Percentiles rank a stretch among this genome's conserved stretches.
phyloP scores from a whole-genome alignment of 92 coral and sea anemone genomes.

The Actinernus sp. region DNA sequence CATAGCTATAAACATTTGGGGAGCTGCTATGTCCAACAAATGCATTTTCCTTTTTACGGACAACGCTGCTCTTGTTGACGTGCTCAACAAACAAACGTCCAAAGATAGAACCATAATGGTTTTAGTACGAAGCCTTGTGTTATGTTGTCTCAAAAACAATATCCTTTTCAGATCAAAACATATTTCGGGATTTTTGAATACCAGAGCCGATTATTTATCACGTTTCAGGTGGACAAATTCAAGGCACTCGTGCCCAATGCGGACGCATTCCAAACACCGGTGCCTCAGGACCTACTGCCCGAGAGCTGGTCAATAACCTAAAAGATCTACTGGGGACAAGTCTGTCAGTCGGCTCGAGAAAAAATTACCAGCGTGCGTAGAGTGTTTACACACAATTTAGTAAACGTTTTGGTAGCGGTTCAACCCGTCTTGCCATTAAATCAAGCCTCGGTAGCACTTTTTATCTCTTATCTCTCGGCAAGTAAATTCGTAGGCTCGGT shows the following conservation, averaged over 20 bases:
- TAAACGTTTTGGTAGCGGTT: not conserved
- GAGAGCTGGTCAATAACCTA: constrained; percentile 17
- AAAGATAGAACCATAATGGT: constrained; percentile 1
- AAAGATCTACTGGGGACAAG: constrained; percentile 7
- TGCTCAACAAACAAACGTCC: constrained; percentile 7
- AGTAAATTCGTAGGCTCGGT: too few relatives aligned
- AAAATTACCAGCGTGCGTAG: constrained; percentile 7
- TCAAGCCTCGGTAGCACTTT: too few relatives aligned
- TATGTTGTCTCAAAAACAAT: not conserved
- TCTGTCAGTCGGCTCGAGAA: not conserved
- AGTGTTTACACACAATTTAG: not conserved
- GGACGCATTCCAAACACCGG: constrained; percentile 23
- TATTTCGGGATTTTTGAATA: constrained; percentile 10
- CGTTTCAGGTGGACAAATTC: constrained; percentile 27
- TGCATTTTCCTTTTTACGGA: constrained; percentile 21
- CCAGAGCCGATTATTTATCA: constrained; percentile 4
- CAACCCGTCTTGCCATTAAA: not conserved
- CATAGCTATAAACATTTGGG: constrained; percentile 17
- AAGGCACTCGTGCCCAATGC: constrained; percentile 4
- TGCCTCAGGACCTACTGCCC: constrained; percentile 31
- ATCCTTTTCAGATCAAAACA: constrained; percentile 4
- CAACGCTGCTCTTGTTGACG: constrained; percentile 13
- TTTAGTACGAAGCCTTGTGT: not conserved
- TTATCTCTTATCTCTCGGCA: too few relatives aligned
- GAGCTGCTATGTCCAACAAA: constrained; percentile 3